These are phyloP conservation scores for Brachylomia viminalis DNA, from an alignment of 2,888 invertebrate genomes.

Conservation along the genomic window DNA sequence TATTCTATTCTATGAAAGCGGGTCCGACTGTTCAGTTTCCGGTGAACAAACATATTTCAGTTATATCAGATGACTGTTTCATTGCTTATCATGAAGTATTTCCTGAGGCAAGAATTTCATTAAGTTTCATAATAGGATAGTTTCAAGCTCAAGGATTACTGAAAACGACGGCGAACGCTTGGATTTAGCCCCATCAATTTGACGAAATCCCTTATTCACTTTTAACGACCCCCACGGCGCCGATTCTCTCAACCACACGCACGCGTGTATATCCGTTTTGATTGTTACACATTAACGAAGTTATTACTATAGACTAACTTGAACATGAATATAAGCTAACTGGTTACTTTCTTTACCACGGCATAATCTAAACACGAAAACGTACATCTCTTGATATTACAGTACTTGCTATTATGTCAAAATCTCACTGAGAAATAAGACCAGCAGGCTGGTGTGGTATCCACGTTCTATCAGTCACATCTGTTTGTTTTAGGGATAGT, in stretches of 20 bases:
- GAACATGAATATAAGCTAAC: too few species aligned
- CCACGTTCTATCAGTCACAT: too few species aligned
- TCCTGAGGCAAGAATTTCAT: too few species aligned
- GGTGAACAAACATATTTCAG: background rate
- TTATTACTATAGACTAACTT: constrained; percentile 19
- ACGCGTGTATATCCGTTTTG: constrained; percentile 18
- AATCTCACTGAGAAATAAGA: too few species aligned
- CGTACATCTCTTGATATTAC: too few species aligned
- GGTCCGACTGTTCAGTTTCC: background rate
- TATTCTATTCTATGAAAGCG: too few species aligned
- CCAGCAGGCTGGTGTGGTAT: too few species aligned
- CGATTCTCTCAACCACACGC: constrained; percentile 8
- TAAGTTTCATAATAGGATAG: background rate
- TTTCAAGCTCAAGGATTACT: constrained; percentile 2
- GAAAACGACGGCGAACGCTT: background rate
- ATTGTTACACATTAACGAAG: constrained; percentile 32
- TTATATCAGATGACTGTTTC: too few species aligned
- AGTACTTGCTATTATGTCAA: too few species aligned
- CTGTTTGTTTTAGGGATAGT: too few species aligned
- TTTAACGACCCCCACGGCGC: constrained; percentile 15
- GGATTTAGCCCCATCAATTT: constrained; percentile 21
- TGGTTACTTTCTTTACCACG: too few species aligned
- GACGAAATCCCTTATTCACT: constrained; percentile 17
- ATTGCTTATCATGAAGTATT: background rate
- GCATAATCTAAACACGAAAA: too few species aligned